phyloP scores from a whole-genome alignment of 2,888 invertebrate species.

The Iselma pallidipennis region DNA sequence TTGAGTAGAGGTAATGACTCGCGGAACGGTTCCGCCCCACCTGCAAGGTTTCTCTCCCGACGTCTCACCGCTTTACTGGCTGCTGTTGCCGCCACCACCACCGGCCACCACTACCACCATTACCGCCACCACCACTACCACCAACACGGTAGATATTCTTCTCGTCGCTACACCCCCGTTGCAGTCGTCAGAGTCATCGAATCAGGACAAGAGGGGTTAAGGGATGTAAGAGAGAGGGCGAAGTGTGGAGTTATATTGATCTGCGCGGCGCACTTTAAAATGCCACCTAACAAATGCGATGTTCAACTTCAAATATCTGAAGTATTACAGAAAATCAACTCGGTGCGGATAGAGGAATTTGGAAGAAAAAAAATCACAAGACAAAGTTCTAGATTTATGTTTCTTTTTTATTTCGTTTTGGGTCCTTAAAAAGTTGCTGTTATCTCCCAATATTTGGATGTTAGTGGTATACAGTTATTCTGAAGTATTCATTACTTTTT shows the following conservation, averaged over 20 bases:
- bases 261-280: slow-evolving; percentile 42
- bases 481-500: too few species aligned
- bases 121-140: neutral
- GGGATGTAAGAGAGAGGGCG: slow-evolving; percentile 34
- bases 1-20: slow-evolving; percentile 41
- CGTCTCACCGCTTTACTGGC: slow-evolving; percentile 13
- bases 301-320: slow-evolving; percentile 34
- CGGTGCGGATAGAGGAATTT: neutral
- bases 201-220: slow-evolving; percentile 27
- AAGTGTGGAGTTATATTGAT: slow-evolving; percentile 43
- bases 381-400: neutral
- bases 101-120: slow-evolving; percentile 1
- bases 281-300: slow-evolving; percentile 29
- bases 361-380: neutral
- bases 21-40: slow-evolving; percentile 42
- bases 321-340: slow-evolving; percentile 34
- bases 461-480: too few species aligned
- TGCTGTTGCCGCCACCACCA: slow-evolving; percentile 11
- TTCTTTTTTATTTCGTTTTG: too few species aligned
- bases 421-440: too few species aligned
- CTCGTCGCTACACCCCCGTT: slow-evolving; percentile 17
- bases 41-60: slow-evolving; percentile 35
- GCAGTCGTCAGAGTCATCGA: slow-evolving; percentile 24
- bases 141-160: neutral
- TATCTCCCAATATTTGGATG: too few species aligned